A percentile compares a stretch with the other conserved stretches of the same genome.
phyloP scores from a whole-genome alignment of 1,140 invertebrate species.

The Drosophila subobscura region DNA sequence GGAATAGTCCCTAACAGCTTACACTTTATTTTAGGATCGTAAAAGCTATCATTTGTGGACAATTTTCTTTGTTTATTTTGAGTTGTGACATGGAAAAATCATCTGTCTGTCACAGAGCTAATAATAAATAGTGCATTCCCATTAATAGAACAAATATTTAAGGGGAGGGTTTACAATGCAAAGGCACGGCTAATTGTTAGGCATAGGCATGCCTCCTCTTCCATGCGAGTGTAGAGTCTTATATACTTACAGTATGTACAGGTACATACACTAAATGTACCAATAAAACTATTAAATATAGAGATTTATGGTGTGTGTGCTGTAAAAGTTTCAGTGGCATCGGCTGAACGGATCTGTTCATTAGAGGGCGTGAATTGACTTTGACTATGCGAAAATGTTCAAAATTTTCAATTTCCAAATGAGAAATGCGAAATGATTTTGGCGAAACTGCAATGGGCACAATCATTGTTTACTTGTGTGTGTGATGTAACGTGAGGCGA shows the following conservation, averaged over 20 bases:
- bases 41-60: slow-evolving; percentile 15
- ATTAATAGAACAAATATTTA: slow-evolving; percentile 7
- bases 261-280: not conserved
- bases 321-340: slow-evolving; percentile 31
- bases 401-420: slow-evolving; percentile 17
- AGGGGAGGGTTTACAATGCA: not conserved
- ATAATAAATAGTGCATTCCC: slow-evolving; percentile 12
- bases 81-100: slow-evolving; percentile 49
- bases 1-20: not conserved
- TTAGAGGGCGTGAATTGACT: slow-evolving; percentile 41
- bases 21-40: slow-evolving; percentile 23
- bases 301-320: slow-evolving; percentile 30
- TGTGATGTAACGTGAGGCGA: slow-evolving; percentile 13
- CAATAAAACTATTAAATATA: slow-evolving; percentile 27
- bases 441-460: slow-evolving; percentile 24
- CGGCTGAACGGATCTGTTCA: slow-evolving; percentile 26
- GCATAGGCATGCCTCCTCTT: slow-evolving; percentile 13
- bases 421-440: slow-evolving; percentile 8
- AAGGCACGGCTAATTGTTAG: slow-evolving; percentile 5
- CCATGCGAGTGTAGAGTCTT: too few species aligned
- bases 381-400: slow-evolving; percentile 14
- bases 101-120: slow-evolving; percentile 51
- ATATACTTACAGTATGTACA: too few species aligned
- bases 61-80: slow-evolving; percentile 25
- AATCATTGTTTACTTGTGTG: slow-evolving; percentile 34